These are phyloP conservation scores for Scytalopus superciliaris DNA, from an alignment of 2,113 vertebrate genomes.

Conservation along the genomic window DNA sequence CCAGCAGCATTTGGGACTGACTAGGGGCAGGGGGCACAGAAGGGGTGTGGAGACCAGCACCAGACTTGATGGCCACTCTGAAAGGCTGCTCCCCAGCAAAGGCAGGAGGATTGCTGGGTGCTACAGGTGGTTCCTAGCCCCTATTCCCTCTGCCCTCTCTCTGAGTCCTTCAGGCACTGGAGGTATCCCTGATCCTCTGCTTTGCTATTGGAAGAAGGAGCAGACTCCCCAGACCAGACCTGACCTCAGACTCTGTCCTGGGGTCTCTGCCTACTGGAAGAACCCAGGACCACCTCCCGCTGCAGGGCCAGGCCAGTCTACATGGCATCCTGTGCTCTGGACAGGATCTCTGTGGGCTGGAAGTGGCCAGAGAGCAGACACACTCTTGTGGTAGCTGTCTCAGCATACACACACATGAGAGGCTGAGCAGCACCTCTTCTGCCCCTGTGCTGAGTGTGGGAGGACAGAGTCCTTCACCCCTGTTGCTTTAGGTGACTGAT, in stretches of 20 bases:
- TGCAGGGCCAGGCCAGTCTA: background rate
- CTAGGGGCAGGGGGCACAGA: background rate
- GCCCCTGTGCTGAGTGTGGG: background rate
- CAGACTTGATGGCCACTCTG: fast-evolving
- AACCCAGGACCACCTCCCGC: background rate
- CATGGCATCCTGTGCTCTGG: background rate
- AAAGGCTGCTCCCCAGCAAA: background rate
- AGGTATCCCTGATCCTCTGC: background rate
- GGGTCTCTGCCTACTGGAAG: background rate
- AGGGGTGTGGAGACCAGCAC: background rate
- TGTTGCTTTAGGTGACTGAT: background rate
- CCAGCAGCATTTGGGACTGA: background rate
- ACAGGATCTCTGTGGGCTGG: background rate
- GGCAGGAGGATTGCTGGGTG: background rate
- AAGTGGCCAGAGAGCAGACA: background rate
- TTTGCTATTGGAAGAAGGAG: background rate
- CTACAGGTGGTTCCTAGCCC: background rate
- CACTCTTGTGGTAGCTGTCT: fast-evolving
- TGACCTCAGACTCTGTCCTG: background rate
- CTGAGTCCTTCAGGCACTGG: background rate
- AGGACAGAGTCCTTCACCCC: background rate
- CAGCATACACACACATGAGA: fast-evolving
- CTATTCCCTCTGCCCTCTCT: background rate
- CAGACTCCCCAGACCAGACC: background rate
- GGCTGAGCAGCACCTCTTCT: background rate